Percentiles rank a stretch among this genome's conserved stretches.
These are phyloP conservation scores for Callipepla californica DNA, from an alignment of 2,113 vertebrate species.

Conservation along the genomic window DNA sequence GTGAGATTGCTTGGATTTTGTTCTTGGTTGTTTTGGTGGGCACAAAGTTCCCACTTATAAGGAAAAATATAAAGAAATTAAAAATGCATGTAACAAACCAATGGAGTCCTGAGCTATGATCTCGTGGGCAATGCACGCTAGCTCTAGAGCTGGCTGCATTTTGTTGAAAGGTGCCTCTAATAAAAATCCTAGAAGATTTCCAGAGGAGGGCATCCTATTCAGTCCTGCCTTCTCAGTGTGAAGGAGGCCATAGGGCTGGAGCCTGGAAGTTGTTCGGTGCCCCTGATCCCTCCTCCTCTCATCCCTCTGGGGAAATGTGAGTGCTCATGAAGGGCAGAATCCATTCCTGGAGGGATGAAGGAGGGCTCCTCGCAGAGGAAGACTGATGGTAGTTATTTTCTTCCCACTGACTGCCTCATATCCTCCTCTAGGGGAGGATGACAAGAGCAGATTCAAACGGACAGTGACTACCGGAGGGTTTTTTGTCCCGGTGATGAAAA, in stretches of 20 bases:
- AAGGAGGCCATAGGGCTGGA: background rate
- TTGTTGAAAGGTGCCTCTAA: background rate
- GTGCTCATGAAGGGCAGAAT: background rate
- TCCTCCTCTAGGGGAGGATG: slow-evolving; percentile 81
- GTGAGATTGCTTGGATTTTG: background rate
- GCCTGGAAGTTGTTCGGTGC: background rate
- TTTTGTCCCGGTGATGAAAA: slow-evolving; percentile 87
- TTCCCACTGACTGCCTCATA: background rate
- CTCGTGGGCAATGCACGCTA: background rate
- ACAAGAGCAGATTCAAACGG: slow-evolving; percentile 83
- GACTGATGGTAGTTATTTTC: background rate
- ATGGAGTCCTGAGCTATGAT: background rate
- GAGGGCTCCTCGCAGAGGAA: background rate
- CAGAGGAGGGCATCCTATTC: background rate
- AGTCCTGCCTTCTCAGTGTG: background rate
- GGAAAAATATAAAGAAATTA: background rate
- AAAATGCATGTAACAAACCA: background rate
- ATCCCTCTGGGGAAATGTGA: background rate
- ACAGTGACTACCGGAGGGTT: slow-evolving; percentile 81
- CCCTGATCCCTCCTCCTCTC: background rate
- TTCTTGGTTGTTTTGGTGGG: background rate
- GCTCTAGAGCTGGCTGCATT: background rate
- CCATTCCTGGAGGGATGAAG: background rate
- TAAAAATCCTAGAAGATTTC: background rate
- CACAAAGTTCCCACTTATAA: background rate